Percentiles rank a stretch among this genome's conserved stretches.
Evolutionary conservation across 2,113 vertebrate species (phyloP).

Genomic region (Eira barbara): DNA sequence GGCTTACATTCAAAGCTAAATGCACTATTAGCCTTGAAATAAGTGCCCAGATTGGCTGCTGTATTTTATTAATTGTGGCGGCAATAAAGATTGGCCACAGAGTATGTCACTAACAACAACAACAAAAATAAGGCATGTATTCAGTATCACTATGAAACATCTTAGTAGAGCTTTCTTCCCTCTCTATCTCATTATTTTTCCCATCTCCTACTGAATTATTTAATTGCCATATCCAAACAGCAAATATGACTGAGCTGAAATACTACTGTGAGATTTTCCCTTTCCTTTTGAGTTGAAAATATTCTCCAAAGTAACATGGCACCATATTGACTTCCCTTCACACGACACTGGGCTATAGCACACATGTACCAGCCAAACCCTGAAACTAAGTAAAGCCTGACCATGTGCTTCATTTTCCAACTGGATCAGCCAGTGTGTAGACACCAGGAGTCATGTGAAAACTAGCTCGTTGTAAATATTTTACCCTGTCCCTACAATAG

Average conservation of each 20-base stretch:
- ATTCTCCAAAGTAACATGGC: not conserved
- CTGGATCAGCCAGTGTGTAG: not conserved
- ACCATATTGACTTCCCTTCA: not conserved
- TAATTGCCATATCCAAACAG: not conserved
- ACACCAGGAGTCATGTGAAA: rapidly evolving
- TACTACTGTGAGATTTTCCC: not conserved
- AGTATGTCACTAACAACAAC: not conserved
- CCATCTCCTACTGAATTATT: not conserved
- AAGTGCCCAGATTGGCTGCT: not conserved
- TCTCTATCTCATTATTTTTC: not conserved
- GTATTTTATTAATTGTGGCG: not conserved
- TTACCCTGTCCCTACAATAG: not conserved
- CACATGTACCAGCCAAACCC: not conserved
- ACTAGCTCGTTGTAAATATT: not conserved
- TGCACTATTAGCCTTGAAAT: not conserved
- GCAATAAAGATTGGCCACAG: not conserved
- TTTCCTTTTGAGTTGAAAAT: not conserved
- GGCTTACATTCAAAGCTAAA: not conserved
- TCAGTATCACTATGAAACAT: not conserved
- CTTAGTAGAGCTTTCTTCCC: not conserved
- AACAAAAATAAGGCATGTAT: not conserved
- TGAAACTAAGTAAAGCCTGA: not conserved
- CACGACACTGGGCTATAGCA: not conserved
- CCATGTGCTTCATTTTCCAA: not conserved
- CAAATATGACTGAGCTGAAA: not conserved